Evolutionary conservation across 2,113 vertebrate species (phyloP), one percentile per base, ranked within the genome.

Genomic region (Microcebus tavaratra): DNA sequence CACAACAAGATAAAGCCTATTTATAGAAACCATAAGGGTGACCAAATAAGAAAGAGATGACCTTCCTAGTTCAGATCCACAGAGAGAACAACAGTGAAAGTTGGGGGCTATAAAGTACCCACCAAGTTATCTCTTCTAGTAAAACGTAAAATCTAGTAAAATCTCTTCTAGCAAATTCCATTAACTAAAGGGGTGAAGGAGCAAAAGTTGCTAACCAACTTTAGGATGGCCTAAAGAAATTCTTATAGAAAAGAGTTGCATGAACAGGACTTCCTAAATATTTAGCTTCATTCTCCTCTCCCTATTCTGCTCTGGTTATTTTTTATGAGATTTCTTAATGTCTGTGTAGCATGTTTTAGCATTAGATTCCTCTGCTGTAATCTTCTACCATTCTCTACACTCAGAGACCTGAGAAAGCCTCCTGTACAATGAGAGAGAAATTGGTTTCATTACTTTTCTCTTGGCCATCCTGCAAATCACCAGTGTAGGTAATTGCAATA

Each of bases 361-460:
- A 50, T 48, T 76, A 36, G n/a, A 70, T 94, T 90, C 63, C 23
- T 83, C 48, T 65, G 27, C 76, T 85, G 36, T 78, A 75, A 94
- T 84, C 39, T 53, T 95, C 57, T 81, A n/a, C 65, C n/a, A 78
- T 27, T 95, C 76, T 91, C 65, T 72, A 65, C 2, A 12, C 63
- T 67, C 79, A 92, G 79, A 94, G 68, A 45, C 25, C 57, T 4
- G 6, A 84, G 65, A 76, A 92, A 72, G 17, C 57, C 81, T 93
- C 79, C 20, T 67, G 18, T 76, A 23, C 31, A 91, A 96, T n/a
- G 6, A 73, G n/a, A 93, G 75, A 96, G 76, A 94, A 97, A 97
- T 94, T 90, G 84, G 72, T 75, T 91, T 97, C 90, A 97, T 98
- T 97, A 96, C 55, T 82, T 97, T 90, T 87, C 92, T 78, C 88